A percentile compares a stretch with the other conserved stretches of the same genome.
Conservation (phyloP, 2,797 vertebrate species). For the Leptodactylus fallax region DNA sequence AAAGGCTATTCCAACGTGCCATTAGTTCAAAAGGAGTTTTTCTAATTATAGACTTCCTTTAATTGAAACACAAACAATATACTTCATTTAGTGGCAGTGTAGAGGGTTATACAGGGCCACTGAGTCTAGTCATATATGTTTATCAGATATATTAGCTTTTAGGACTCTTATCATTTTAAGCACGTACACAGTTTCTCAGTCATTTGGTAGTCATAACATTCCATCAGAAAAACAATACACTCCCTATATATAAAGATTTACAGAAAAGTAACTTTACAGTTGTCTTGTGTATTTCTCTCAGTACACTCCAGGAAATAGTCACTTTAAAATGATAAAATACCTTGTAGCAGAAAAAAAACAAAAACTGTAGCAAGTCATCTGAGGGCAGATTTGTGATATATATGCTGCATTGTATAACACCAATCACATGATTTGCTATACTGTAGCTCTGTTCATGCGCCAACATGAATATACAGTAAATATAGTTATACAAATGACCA, state of each 20-base stretch:
- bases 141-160: conserved; percentile 8
- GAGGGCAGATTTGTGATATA: background rate
- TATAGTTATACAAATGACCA: background rate
- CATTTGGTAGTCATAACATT: conserved; percentile 8
- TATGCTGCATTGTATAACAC: no score
- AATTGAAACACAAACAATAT: background rate
- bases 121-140: background rate
- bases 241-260: conserved; percentile 9
- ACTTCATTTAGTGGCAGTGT: background rate
- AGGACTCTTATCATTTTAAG: conserved; percentile 27
- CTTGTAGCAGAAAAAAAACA: background rate
- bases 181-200: background rate
- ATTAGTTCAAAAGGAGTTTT: no score
- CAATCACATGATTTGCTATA: background rate
- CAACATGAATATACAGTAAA: no score
- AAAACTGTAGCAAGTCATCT: conserved; percentile 17
- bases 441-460: background rate
- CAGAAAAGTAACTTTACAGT: conserved; percentile 22
- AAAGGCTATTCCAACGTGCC: no score
- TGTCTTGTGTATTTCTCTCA: conserved; percentile 2
- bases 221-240: conserved; percentile 37
- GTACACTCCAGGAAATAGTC: conserved; percentile 18
- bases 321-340: conserved; percentile 14
- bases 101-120: conserved; percentile 34
- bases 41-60: no score